Percentiles rank a stretch among this genome's conserved stretches.
These are phyloP conservation scores for Malacoctenus gilli DNA, from an alignment of 2,797 vertebrate species.

Conservation along the genomic window DNA sequence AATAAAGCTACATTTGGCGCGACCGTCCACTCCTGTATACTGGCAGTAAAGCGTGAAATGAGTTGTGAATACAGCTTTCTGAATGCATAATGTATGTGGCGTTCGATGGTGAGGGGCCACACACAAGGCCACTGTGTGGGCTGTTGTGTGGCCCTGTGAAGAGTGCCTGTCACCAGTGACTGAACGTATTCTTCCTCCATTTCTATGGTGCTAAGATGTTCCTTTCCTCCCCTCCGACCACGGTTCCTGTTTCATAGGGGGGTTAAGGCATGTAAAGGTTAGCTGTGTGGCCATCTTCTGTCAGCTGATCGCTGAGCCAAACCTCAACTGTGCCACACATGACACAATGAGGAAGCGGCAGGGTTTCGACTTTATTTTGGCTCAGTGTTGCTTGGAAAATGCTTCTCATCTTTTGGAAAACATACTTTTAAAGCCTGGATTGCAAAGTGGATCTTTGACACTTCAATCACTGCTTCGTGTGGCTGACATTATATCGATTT, in stretches of 20 bases:
- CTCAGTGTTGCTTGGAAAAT: not conserved
- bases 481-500: slow-evolving; percentile 29
- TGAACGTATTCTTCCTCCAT: slow-evolving; percentile 74
- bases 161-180: slow-evolving; percentile 78
- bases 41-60: slow-evolving; percentile 31
- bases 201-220: slow-evolving; percentile 80
- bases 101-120: slow-evolving; percentile 53
- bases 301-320: slow-evolving; percentile 46
- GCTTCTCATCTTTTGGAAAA: slow-evolving; percentile 12
- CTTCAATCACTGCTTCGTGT: slow-evolving; percentile 12
- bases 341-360: slow-evolving; percentile 12
- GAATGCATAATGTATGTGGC: slow-evolving; percentile 72
- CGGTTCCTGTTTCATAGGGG: slow-evolving; percentile 61
- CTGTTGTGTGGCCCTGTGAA: slow-evolving; percentile 71
- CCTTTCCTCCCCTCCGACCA: slow-evolving; percentile 45
- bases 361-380: slow-evolving; percentile 22
- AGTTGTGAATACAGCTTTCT: slow-evolving; percentile 67
- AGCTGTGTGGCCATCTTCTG: slow-evolving; percentile 42
- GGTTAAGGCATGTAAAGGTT: slow-evolving; percentile 65
- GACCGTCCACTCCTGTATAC: slow-evolving; percentile 11
- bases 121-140: slow-evolving; percentile 72
- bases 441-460: slow-evolving; percentile 46
- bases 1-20: slow-evolving; percentile 19
- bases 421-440: slow-evolving; percentile 7
- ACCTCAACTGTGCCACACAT: slow-evolving; percentile 20